Evolutionary conservation across 2,888 invertebrate genomes (phyloP), one percentile per base, ranked within the genome.

Genomic region (Lasioglossum oenotherae): DNA sequence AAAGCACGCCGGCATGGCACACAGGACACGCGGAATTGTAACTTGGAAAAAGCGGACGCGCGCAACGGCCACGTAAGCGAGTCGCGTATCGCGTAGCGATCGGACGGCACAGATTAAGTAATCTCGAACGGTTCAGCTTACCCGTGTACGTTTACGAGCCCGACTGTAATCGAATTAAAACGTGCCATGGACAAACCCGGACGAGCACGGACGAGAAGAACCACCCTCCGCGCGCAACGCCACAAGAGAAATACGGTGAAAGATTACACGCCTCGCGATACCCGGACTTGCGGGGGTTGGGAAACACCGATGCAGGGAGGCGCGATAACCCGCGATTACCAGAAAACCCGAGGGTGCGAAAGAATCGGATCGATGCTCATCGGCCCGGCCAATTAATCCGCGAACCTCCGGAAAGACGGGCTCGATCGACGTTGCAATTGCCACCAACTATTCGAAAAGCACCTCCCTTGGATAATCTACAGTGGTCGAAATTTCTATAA

Each of bases 301-400:
- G 84, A 79, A 85, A 83, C 71, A 46, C 74, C 74, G 78, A 57
- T 57, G 64, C 31, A 57, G 78, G 80, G 74, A 49, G 69, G 78
- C 79, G 81, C 82, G 86, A 90, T 90, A 89, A 88, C 75, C 82
- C 77, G 78, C 85, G 88, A 85, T 90, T 90, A 88, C 76, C 79
- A 73, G 82, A 77, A 64, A 77, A 85, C 67, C 82, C 74, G 73
- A 82, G 80, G 78, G 84, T 82, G 76, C 78, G 38, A 81, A 85
- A 80, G 87, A 85, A 85, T 71, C 60, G 80, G 75, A 72, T 86
- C 82, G 88, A 84, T 91, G 83, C 23, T 53, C 81, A 78, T 84
- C 89, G 88, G 88, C 91, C 89, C 88, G 88, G 88, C 86, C 91
- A 91, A 93, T 92, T 93, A 92, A 92, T 92, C 89, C 80, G 86